Evolutionary conservation across 2,888 invertebrate genomes (phyloP).

Genomic region (Apamea sordens): DNA sequence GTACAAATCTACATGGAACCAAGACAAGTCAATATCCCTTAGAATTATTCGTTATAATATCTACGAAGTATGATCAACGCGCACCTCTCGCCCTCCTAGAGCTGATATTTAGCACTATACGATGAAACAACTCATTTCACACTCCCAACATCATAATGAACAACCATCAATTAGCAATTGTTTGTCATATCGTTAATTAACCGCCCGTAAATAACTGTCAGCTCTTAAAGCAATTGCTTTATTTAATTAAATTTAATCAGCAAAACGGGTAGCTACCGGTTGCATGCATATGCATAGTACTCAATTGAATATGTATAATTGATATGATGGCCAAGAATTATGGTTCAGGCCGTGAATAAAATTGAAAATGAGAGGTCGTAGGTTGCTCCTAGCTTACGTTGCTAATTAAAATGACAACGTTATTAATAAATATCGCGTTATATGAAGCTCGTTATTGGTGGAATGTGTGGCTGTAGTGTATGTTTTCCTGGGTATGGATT

Average conservation of each 20-base stretch:
- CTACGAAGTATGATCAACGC: background rate
- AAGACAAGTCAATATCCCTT: conserved; percentile 1
- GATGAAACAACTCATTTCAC: conserved; percentile 34
- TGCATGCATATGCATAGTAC: conserved; percentile 54
- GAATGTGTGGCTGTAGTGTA: conserved; percentile 9
- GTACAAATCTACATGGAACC: background rate
- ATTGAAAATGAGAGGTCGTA: conserved; percentile 54
- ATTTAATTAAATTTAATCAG: conserved; percentile 65
- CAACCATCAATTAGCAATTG: conserved; percentile 44
- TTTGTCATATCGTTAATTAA: conserved; percentile 53
- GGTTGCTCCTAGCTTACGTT: conserved; percentile 44
- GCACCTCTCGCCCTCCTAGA: background rate
- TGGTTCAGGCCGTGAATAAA: conserved; percentile 48
- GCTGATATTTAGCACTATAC: background rate
- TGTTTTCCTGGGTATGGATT: conserved; percentile 10
- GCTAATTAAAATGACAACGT: conserved; percentile 54
- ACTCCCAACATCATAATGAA: conserved; percentile 34
- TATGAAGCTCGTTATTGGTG: conserved; percentile 35
- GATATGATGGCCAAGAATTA: conserved; percentile 52
- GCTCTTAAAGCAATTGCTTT: conserved; percentile 50
- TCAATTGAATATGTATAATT: conserved; percentile 62
- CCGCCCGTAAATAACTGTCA: conserved; percentile 47
- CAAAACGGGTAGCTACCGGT: conserved; percentile 54
- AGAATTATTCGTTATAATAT: background rate
- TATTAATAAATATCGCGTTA: conserved; percentile 50